Evolutionary conservation across 2,113 vertebrate species (phyloP), one percentile per base, ranked within the genome.

Genomic region (Tonatia bakeri): DNA sequence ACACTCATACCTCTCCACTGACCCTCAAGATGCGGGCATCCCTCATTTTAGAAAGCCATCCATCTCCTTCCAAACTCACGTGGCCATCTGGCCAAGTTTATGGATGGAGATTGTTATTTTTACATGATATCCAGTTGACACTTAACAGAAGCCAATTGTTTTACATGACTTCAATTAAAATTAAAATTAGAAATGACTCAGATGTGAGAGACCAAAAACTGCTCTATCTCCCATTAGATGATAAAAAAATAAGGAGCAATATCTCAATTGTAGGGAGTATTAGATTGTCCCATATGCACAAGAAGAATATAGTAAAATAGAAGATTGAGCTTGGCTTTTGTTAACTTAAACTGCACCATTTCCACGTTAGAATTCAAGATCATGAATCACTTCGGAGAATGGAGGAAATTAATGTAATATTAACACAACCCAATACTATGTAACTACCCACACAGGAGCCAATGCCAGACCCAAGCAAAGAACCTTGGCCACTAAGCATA

Each of bases 41-140:
- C 59, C 85, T 98, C 73, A 14, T 97, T 97, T 97, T 52, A 97
- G 69, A 98, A 91, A 91, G 91, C 76, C 90, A 98, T 97, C 98
- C 97, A 97, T 98, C 96, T 98, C 90, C 87, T 97, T 94, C 93
- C 45, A 65, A 20, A 94, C 64, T 67, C 69, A 93, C 79, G 54
- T 91, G 98, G 91, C 83, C 95, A 97, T 98, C 94, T 98, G 96
- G 47, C 65, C 65, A 94, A 93, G 59, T 85, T 93, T 93, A 96
- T 82, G 93, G 43, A 91, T 75, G 83, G 45, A 90, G 24, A 50
- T 59, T 81, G 65, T 87, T 97, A 92, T 91, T 97, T 98, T 96
- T 94, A 90, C 65, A 65, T 80, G 47, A 95, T 97, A 98, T 69
- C 82, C 17, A 91, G 93, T 64, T 95, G 92, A 98, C 89, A 52